These are phyloP conservation scores for Neomorphus geoffroyi DNA, from an alignment of 2,797 vertebrate species.

Conservation along the genomic window DNA sequence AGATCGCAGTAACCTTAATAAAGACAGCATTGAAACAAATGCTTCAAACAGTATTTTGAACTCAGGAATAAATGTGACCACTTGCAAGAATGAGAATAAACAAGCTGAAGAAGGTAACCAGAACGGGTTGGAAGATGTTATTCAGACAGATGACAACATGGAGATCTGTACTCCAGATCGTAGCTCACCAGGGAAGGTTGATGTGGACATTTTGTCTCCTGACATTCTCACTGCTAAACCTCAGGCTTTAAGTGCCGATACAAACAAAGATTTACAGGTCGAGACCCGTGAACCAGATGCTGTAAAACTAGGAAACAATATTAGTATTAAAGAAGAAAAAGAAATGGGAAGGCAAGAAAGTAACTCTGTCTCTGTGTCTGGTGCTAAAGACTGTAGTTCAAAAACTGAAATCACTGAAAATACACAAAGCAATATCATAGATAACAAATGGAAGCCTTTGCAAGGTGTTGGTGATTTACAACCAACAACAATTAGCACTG, in stretches of 20 bases:
- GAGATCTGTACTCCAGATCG: conserved; percentile 90
- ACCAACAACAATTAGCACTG: neutral
- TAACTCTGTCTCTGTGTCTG: neutral
- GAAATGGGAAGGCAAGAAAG: conserved; percentile 2
- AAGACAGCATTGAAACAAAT: conserved; percentile 36
- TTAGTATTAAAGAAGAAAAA: conserved; percentile 36
- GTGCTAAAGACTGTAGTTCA: conserved; percentile 50
- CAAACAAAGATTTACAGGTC: conserved; percentile 8
- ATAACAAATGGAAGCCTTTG: conserved; percentile 94
- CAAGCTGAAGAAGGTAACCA: conserved; percentile 36
- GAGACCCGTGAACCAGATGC: conserved; percentile 24
- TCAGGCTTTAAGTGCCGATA: neutral
- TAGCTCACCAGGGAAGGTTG: conserved; percentile 68
- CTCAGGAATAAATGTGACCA: conserved; percentile 47
- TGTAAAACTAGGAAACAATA: neutral
- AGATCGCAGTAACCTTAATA: conserved; percentile 7
- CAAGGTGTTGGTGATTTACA: conserved; percentile 81
- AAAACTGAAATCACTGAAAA: conserved; percentile 58
- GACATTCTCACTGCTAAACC: conserved; percentile 18
- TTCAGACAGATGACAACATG: conserved; percentile 85
- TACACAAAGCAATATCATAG: conserved; percentile 2
- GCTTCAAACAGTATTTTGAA: conserved; percentile 37
- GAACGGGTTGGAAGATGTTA: conserved; percentile 56
- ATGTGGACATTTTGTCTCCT: conserved; percentile 61
- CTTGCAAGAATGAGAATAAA: conserved; percentile 49